Percentiles rank a stretch among this genome's conserved stretches.
phyloP scores from a whole-genome alignment of 2,113 vertebrate species.

The Indicator indicator region DNA sequence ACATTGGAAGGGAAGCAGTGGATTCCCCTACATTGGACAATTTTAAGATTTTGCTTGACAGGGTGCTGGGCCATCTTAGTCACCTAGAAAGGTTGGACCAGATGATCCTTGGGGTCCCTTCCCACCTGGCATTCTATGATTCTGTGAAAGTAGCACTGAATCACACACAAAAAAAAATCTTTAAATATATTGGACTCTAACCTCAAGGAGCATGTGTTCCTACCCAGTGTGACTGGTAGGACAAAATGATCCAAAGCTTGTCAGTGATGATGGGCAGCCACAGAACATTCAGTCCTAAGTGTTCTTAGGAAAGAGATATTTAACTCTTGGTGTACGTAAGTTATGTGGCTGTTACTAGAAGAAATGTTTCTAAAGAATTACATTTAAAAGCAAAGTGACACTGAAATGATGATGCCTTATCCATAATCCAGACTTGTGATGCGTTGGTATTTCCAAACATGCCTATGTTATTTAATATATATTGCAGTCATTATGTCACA shows the following conservation, averaged over 20 bases:
- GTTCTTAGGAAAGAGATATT: not conserved
- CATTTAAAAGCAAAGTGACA: not conserved
- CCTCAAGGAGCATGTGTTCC: fast-evolving
- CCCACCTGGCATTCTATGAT: too few species aligned
- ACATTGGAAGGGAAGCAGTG: too few species aligned
- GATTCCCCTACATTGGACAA: too few species aligned
- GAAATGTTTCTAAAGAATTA: not conserved
- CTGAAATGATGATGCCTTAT: not conserved
- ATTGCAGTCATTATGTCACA: not conserved
- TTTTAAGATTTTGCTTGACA: too few species aligned
- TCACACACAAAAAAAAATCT: not conserved
- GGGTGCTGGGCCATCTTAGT: too few species aligned
- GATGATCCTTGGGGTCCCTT: too few species aligned
- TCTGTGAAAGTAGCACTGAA: not conserved
- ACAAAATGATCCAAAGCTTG: not conserved
- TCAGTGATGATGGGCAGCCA: not conserved
- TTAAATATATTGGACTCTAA: not conserved
- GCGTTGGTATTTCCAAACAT: not conserved
- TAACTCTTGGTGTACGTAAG: not conserved
- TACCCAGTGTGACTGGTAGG: too few species aligned
- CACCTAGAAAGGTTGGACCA: too few species aligned
- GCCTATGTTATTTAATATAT: fast-evolving
- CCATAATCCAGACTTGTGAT: not conserved
- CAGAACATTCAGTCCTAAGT: fast-evolving
- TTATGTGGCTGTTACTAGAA: not conserved